Evolutionary conservation across 1,140 invertebrate genomes (phyloP).

Genomic region (Eciton burchellii): DNA sequence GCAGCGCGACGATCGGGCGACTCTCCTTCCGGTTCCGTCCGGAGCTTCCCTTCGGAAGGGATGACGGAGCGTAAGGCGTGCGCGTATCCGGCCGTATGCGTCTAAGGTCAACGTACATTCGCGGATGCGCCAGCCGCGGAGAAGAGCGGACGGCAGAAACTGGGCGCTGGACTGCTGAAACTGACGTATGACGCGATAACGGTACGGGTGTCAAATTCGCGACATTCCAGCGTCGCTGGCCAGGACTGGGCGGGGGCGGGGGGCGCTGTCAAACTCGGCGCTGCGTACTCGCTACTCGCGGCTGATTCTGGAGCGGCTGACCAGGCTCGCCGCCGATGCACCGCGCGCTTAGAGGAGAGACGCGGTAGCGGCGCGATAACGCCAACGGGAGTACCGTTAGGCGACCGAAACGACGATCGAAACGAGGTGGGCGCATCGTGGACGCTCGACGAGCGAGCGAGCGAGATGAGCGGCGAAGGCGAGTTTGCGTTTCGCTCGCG

Average conservation of each 20-base stretch:
- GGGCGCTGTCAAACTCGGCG: conserved; percentile 61
- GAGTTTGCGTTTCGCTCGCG: no score
- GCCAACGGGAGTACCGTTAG: conserved; percentile 31
- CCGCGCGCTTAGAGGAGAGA: no score
- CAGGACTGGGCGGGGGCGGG: no score
- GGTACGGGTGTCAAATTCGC: conserved; percentile 50
- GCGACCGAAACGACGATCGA: conserved; percentile 14
- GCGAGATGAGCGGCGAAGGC: no score
- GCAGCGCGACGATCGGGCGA: no score
- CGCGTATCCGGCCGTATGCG: conserved; percentile 60
- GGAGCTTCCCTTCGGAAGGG: conserved; percentile 16
- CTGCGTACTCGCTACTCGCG: conserved; percentile 9
- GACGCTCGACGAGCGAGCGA: no score
- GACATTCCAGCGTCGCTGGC: conserved; percentile 62
- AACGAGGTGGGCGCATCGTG: background rate
- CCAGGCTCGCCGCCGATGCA: background rate
- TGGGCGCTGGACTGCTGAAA: background rate
- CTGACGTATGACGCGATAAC: conserved; percentile 30
- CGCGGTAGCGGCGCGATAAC: no score
- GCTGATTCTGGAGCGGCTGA: no score
- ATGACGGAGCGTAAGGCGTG: conserved; percentile 57
- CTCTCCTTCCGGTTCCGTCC: conserved; percentile 1
- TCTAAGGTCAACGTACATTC: conserved; percentile 69
- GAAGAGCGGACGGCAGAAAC: background rate
- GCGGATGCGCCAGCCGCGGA: background rate